Evolutionary conservation across 2,888 invertebrate species (phyloP), one percentile per base, ranked within the genome.

Genomic region (Cybosia mesomella): DNA sequence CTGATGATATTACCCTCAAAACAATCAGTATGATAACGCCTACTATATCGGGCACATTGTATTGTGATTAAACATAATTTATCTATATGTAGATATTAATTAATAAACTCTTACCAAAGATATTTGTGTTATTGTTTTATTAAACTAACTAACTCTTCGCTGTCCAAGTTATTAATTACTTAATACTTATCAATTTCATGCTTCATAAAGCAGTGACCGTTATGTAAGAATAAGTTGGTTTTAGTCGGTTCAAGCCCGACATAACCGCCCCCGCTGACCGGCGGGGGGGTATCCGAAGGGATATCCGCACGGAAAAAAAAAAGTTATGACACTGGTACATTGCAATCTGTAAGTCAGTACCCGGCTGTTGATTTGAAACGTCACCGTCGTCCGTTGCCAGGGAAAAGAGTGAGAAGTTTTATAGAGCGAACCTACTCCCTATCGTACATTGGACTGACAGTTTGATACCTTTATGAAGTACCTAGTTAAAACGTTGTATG

Each of bases 101-200:
- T 85, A 82, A 89, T 91, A 92, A 92, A 92, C 72, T 85, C 84
- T 87, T 92, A 93, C 93, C 93, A 93, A 93, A 93, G 93, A 92
- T 58, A 75, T 71, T 76, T 34, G 58, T 69, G 73, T 80, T 80
- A 2, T 79, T 79, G 15, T 54, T 54, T 18, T 49, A 18, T n/a
- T 49, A 49, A 18, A 49, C n/a, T 49, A 18, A 49, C 49, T 49
- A 49, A 43, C 18, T 9, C 49, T 43, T 43, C 9, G 49, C n/a
- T 49, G 7, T 43, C 18, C 43, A 43, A 43, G 18, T 49, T 49
- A 49, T n/a, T n/a, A n/a, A 18, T 43, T 49, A 39, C 5, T 43
- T 18, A 43, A 43, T 43, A 43, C 7, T 43, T 18, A 7, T 43
- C 5, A 49, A 3, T 18, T 18, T 43, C 7, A 43, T 43, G 0